Evolutionary conservation across 1,140 invertebrate genomes (phyloP), one percentile per base, ranked within the genome.

Genomic region (Tribolium madens): DNA sequence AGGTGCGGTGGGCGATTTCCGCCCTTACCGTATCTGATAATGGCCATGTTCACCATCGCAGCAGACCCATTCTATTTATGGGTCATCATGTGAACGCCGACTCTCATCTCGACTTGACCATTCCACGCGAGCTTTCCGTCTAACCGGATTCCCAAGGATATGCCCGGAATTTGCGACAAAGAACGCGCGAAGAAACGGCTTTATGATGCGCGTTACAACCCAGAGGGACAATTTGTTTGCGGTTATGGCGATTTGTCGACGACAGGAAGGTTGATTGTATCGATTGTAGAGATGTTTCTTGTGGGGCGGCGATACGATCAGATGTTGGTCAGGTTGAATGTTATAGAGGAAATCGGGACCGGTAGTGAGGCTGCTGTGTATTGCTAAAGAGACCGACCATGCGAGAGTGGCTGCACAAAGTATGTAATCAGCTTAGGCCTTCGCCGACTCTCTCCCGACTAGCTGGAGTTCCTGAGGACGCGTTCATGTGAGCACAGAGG

Each of bases 371-470:
- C 72, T 57, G 69, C 69, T 21, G 69, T 64, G 57, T 64, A 64
- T 64, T 64, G 57, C 57, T 50, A 77, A 78, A 81, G 78, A 79
- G 76, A 75, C 74, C 77, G 80, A 77, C 78, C 79, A 83, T 81
- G 83, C 80, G 80, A 81, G 75, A 80, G 69, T 79, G 79, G 76
- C 72, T 83, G 78, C 78, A 83, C 81, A 83, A 83, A 84, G 82
- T 83, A 83, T 83, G 78, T 84, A 84, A 84, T 84, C 82, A 80
- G 81, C 82, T 83, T 84, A 83, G 78, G 79, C 78, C 69, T 73
- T 52, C 71, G 76, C 72, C 75, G 79, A 53, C 71, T 57, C 60
- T 53, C 46, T 48, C 50, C 47, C 77, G 73, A 64, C 42, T 78
- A 75, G 70, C 75, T 46, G 68, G 60, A 77, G 79, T 81, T 84